These are phyloP conservation scores for Chamaetylas fuelleborni DNA, from an alignment of 2,113 vertebrate species.

Conservation along the genomic window DNA sequence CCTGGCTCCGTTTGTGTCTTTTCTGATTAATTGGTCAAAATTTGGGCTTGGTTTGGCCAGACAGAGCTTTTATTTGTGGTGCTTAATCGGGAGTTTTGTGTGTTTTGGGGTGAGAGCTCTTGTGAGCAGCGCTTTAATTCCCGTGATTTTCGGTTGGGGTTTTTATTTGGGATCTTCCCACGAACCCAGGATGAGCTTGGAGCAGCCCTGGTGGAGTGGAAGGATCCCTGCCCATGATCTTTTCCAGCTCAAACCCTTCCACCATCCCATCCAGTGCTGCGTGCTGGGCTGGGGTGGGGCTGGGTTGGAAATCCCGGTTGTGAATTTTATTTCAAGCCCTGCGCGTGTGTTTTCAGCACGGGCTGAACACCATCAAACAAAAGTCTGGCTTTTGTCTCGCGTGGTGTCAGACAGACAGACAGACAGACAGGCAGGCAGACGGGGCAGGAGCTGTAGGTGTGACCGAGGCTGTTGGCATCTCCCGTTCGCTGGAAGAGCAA, in stretches of 20 bases:
- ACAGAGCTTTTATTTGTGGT: not conserved
- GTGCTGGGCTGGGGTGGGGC: not conserved
- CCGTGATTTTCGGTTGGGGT: not conserved
- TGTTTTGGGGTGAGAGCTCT: not conserved
- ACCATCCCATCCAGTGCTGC: not conserved
- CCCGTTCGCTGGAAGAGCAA: not conserved
- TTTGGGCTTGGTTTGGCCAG: not conserved
- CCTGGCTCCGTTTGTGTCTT: not conserved
- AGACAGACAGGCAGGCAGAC: not conserved
- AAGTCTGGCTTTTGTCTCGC: not conserved
- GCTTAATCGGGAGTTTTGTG: not conserved
- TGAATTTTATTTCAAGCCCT: not conserved
- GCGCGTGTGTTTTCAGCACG: not conserved
- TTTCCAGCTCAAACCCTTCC: not conserved
- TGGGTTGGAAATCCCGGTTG: not conserved
- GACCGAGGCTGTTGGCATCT: not conserved
- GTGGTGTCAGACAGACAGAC: not conserved
- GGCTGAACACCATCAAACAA: not conserved
- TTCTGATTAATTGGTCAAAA: not conserved
- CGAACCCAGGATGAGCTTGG: not conserved
- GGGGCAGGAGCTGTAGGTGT: constrained; percentile 18
- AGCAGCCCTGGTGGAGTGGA: not conserved
- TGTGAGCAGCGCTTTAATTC: not conserved
- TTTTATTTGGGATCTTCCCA: not conserved
- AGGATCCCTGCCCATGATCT: not conserved